Evolutionary conservation across 1,140 invertebrate species (phyloP).

Genomic region (Brachionus rubens): DNA sequence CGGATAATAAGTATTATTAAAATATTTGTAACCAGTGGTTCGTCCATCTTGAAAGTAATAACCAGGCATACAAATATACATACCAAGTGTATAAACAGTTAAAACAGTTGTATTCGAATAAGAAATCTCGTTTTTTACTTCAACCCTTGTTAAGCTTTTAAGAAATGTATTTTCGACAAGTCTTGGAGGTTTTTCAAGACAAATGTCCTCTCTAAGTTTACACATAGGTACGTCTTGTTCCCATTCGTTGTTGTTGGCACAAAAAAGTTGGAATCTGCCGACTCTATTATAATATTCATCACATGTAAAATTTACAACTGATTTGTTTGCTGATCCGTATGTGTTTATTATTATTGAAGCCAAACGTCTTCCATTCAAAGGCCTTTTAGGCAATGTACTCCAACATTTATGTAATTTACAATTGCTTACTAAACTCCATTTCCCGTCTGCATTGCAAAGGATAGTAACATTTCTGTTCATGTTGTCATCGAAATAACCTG

Average conservation of each 20-base stretch:
- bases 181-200: background rate
- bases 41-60: background rate
- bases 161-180: background rate
- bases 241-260: slow-evolving; percentile 15
- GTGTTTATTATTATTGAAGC: background rate
- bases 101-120: background rate
- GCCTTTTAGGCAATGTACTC: slow-evolving; percentile 11
- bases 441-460: background rate
- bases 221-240: slow-evolving; percentile 6
- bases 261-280: background rate
- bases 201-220: background rate
- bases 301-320: background rate
- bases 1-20: background rate
- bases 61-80: slow-evolving; percentile 7
- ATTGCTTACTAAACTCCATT: background rate
- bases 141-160: slow-evolving; percentile 7
- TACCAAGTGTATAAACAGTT: background rate
- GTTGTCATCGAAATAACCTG: slow-evolving; percentile 15
- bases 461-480: background rate
- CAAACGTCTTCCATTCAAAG: background rate
- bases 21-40: background rate
- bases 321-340: background rate
- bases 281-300: slow-evolving; percentile 10
- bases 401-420: slow-evolving; percentile 21
- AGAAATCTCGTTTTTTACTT: background rate